Conservation (phyloP, 2,888 invertebrate genomes). For the Aphodius granarius region DNA sequence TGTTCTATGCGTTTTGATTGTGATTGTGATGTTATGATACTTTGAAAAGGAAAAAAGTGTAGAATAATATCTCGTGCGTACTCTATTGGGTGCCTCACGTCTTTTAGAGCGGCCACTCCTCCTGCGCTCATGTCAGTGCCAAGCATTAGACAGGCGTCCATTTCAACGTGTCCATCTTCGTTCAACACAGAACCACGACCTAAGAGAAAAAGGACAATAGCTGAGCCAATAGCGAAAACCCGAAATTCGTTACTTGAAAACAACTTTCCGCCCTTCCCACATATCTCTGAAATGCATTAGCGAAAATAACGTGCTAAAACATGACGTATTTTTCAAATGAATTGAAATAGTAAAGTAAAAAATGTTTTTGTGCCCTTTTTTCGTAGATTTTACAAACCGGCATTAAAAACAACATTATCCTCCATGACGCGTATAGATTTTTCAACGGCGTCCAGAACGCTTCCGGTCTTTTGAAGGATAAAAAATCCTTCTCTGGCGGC, state of each 20-base stretch:
- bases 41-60: neutral
- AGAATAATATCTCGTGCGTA: too few relatives aligned
- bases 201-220: neutral
- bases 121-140: slow-evolving; percentile 70
- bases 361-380: too few relatives aligned
- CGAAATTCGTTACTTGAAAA: too few relatives aligned
- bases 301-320: too few relatives aligned
- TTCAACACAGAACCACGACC: slow-evolving; percentile 73
- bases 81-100: slow-evolving; percentile 75
- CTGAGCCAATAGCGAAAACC: too few relatives aligned
- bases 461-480: slow-evolving; percentile 59
- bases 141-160: slow-evolving; percentile 85
- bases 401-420: slow-evolving; percentile 36
- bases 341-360: too few relatives aligned
- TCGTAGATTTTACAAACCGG: too few relatives aligned
- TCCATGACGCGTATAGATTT: slow-evolving; percentile 80
- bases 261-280: too few relatives aligned
- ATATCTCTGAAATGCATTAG: too few relatives aligned
- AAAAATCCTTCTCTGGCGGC: slow-evolving; percentile 66
- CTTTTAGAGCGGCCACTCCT: slow-evolving; percentile 72
- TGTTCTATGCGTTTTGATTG: too few relatives aligned
- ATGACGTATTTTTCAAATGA: too few relatives aligned
- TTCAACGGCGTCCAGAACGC: slow-evolving; percentile 74
- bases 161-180: slow-evolving; percentile 74
- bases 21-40: neutral